Base-by-base conservation (phyloP, 2,888 invertebrate species). In the Axea sp. region DNA sequence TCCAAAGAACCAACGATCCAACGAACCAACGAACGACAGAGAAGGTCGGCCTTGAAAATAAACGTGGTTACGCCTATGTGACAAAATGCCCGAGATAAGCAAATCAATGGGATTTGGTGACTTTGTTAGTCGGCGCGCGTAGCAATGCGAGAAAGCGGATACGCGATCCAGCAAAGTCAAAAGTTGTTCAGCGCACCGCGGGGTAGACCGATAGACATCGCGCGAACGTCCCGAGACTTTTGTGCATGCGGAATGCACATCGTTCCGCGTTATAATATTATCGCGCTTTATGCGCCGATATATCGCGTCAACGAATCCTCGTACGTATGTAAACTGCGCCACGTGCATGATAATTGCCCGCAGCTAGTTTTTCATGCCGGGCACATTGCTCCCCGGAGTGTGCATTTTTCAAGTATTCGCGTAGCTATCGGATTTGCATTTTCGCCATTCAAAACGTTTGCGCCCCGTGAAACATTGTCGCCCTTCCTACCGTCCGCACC, bases 71-170 rank as follows among this genome's bases (percentile, higher is more conserved):
- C 68, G 69, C 60, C n/a, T n/a, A n/a, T 39, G 71, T 75, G 77
- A 77, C 76, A 75, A 75, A 69, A 64, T 73, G 65, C 65, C 24
- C 60, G 55, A 76, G 78, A 77, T 77, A 75, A 72, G 77, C 14
- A 73, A 75, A 65, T 77, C 78, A 78, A 78, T 78, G 74, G 75
- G 60, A 39, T 71, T 62, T 47, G 57, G 64, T 51, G 72, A 60
- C 64, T 71, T 64, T 49, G 71, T 71, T 64, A 68, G 39, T 9
- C 7, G 15, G 22, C 9, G 28, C 26, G 37, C 28, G 47, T 14
- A 30, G 24, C 67, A 33, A 60, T 37, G 37, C 37, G 19, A 35
- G 55, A 49, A 68, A 68, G 41, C 49, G 57, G 41, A 59, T 67
- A 41, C 41, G 35, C 47, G 31, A 59, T 35, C 22, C 26, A 14